Evolutionary conservation across 2,888 invertebrate genomes (phyloP), one percentile per base, ranked within the genome.

Genomic region (Elaeidobius kamerunicus): DNA sequence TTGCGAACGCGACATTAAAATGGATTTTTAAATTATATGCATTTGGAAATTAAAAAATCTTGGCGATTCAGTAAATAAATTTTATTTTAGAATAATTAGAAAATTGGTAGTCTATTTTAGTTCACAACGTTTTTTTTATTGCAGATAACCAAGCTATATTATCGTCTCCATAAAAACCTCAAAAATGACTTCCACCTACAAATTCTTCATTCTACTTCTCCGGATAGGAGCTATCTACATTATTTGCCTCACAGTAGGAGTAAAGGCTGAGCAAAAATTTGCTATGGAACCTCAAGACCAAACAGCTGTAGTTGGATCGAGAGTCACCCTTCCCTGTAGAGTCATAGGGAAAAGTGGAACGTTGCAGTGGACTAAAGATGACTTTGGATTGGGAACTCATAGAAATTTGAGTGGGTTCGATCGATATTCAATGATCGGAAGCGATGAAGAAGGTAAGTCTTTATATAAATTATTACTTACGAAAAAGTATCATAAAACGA

Each of bases 281-380:
- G 88, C 90, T 27, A 88, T 90, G 81, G 90, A 95, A 69, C 96
- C 96, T 2, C 86, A 87, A 72, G 91, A 94, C 78, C 85, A 90
- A 76, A 91, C 91, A 20, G 93, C 92, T 3, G 88, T 91, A 42
- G 86, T 90, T 39, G 94, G 94, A 11, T 88, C 89, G 45, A 82
- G 88, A 53, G 91, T 93, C 34, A 91, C 93, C 9, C 76, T 96
- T 51, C 92, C 93, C 3, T 97, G 96, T 73, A 79, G 90, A 32
- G 91, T 96, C 17, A 85, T 91, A 69, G 85, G 88, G 68, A 91
- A 93, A 72, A 83, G 82, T 36, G 97, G 97, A 1, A 84, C 86
- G 46, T 80, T 97, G 46, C 97, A 97, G 73, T 98, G 98, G 98
- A 96, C 96, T 52, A 91, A 93, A 69, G 94, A 96, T 68, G 95